Evolutionary conservation across 2,888 invertebrate genomes (phyloP).

Genomic region (Ellobium chinense): DNA sequence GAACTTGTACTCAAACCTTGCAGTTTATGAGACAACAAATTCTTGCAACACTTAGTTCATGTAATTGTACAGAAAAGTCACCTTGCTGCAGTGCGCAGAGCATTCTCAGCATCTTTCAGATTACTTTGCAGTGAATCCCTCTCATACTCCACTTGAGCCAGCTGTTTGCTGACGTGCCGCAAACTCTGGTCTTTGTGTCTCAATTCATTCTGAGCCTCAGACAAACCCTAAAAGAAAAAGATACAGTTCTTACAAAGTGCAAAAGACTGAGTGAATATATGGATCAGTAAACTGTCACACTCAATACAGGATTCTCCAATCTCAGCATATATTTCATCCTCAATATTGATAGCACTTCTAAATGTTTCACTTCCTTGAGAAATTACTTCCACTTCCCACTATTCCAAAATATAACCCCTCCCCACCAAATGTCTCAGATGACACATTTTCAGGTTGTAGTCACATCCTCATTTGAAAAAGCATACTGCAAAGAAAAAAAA

Average conservation of each 20-base stretch:
- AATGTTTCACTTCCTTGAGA: no score
- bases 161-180: slow-evolving; percentile 70
- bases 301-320: no score
- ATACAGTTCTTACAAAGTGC: background rate
- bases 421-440: no score
- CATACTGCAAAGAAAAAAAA: no score
- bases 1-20: no score
- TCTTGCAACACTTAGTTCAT: background rate
- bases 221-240: slow-evolving; percentile 66
- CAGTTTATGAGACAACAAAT: no score
- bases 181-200: slow-evolving; percentile 71
- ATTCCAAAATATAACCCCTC: background rate
- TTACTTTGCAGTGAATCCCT: slow-evolving; percentile 67
- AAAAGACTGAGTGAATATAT: background rate
- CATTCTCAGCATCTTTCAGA: slow-evolving; percentile 74
- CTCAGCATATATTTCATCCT: no score
- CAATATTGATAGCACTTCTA: no score
- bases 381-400: no score
- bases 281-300: no score
- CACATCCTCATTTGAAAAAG: no score
- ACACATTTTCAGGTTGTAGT: no score
- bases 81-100: slow-evolving; percentile 73
- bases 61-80: slow-evolving; percentile 43
- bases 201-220: slow-evolving; percentile 68
- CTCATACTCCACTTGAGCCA: slow-evolving; percentile 68